Percentiles rank a stretch among this genome's conserved stretches.
Evolutionary conservation across 2,797 vertebrate genomes (phyloP).

Genomic region (Odontamblyopus rebecca): DNA sequence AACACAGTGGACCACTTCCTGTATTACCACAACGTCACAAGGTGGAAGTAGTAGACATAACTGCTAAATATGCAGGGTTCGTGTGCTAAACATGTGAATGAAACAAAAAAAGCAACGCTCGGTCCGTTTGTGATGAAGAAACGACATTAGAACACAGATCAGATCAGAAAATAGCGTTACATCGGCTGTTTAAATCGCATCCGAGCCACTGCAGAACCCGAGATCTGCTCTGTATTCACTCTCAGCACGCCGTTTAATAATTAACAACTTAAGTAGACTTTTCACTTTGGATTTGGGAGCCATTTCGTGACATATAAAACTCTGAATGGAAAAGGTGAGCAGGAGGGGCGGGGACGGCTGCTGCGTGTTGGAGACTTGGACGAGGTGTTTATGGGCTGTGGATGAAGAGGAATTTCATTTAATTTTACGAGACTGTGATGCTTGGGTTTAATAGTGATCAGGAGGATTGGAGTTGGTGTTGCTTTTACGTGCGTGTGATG

Average conservation of each 20-base stretch:
- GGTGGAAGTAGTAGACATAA: no score
- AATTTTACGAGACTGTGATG: slow-evolving; percentile 10
- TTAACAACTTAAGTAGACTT: slow-evolving; percentile 15
- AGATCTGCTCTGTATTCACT: no score
- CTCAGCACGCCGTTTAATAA: slow-evolving; percentile 10
- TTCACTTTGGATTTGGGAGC: slow-evolving; percentile 7
- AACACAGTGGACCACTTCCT: no score
- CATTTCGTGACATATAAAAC: slow-evolving; percentile 1
- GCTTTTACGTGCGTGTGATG: neutral
- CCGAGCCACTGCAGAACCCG: no score
- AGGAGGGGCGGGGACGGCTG: neutral
- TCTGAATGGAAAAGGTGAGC: neutral
- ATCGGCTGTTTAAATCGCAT: no score
- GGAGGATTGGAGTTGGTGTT: neutral
- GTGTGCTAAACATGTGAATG: no score
- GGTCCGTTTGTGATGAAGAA: no score
- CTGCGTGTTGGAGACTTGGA: slow-evolving; percentile 2
- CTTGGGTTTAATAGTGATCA: slow-evolving; percentile 7
- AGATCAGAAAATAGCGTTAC: no score
- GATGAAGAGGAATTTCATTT: slow-evolving; percentile 18
- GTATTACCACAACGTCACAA: no score
- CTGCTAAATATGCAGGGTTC: no score
- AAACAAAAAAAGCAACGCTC: no score
- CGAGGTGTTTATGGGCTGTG: slow-evolving; percentile 7
- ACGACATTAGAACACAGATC: no score